phyloP scores from a whole-genome alignment of 2,113 vertebrate genomes.

The Gavia stellata region DNA sequence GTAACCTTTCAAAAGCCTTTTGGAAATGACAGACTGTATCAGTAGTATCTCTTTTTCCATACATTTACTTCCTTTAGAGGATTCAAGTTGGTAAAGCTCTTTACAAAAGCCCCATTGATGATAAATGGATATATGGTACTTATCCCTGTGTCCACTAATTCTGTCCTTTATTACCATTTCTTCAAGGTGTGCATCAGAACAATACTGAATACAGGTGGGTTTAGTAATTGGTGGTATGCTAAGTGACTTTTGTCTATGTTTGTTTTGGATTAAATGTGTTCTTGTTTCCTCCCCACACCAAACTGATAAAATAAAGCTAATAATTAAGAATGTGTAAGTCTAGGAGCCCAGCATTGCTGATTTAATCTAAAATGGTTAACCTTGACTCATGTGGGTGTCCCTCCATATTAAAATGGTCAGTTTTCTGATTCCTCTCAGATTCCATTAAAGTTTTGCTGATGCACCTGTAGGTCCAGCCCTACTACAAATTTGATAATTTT shows the following conservation, averaged over 20 bases:
- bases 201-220: neutral
- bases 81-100: neutral
- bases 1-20: neutral
- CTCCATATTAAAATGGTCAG: neutral
- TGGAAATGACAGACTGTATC: neutral
- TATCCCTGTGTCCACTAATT: neutral
- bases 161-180: neutral
- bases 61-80: neutral
- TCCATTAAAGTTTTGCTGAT: neutral
- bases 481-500: neutral
- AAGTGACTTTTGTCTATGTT: neutral
- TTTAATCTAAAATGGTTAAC: neutral
- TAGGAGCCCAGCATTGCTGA: neutral
- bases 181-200: neutral
- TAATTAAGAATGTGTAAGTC: neutral
- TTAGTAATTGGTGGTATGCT: neutral
- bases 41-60: neutral
- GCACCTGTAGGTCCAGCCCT: neutral
- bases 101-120: neutral
- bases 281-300: neutral
- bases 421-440: neutral
- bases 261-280: neutral
- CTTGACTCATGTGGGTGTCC: neutral
- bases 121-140: neutral
- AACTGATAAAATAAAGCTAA: neutral